Evolutionary conservation across 2,888 invertebrate genomes (phyloP).

Genomic region (Cephus sareptanus): DNA sequence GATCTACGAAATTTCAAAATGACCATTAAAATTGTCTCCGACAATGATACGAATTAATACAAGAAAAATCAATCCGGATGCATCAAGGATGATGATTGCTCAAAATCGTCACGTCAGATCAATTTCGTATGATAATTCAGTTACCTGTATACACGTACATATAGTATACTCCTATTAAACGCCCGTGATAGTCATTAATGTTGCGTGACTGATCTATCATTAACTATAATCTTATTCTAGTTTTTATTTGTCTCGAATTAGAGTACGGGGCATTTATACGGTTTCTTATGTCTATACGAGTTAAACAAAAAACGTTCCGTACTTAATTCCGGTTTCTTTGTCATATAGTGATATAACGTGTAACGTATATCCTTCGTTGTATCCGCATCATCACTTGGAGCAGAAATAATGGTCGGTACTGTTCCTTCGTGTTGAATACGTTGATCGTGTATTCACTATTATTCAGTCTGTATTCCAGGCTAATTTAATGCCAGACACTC

Average conservation of each 20-base stretch:
- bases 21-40: background rate
- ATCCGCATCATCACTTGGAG: background rate
- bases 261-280: background rate
- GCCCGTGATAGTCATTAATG: background rate
- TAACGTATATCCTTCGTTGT: background rate
- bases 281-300: background rate
- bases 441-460: background rate
- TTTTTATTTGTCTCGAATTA: background rate
- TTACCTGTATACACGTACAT: background rate
- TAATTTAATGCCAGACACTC: conserved; percentile 4
- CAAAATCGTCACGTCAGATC: background rate
- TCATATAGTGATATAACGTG: background rate
- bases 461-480: background rate
- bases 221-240: background rate
- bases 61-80: background rate
- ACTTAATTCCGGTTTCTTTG: background rate
- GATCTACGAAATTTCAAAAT: background rate
- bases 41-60: background rate
- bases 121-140: background rate
- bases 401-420: background rate
- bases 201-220: conserved; percentile 1
- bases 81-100: background rate
- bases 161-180: background rate
- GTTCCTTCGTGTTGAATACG: background rate
- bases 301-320: background rate